These are phyloP conservation scores for Hycleus phaleratus DNA, from an alignment of 1,140 invertebrate species.

Conservation along the genomic window DNA sequence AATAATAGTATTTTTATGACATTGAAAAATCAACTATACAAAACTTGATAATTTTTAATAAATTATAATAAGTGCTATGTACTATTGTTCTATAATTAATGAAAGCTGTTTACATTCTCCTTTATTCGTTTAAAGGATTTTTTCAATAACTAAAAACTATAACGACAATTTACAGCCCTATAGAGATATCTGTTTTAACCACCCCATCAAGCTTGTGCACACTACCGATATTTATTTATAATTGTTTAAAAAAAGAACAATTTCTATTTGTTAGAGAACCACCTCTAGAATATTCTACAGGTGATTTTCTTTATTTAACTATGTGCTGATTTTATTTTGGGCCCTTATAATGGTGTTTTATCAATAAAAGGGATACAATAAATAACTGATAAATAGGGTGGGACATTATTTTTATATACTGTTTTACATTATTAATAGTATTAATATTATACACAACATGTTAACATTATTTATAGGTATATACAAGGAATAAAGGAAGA, in stretches of 20 bases:
- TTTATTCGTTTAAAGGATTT: background rate
- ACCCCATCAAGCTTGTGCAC: conserved; percentile 18
- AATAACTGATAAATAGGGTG: conserved; percentile 5
- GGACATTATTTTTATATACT: conserved; percentile 15
- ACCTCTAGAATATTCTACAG: background rate
- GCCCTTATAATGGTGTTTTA: too few relatives aligned
- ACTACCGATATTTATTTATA: background rate
- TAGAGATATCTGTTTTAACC: conserved; percentile 5
- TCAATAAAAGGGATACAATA: conserved; percentile 9
- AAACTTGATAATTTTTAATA: conserved; percentile 16
- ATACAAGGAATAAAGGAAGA: conserved; percentile 24
- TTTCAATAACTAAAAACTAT: background rate
- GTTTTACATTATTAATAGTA: conserved; percentile 17
- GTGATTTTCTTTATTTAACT: background rate
- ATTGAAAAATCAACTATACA: conserved; percentile 32
- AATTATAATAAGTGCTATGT: conserved; percentile 21
- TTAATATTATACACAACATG: conserved; percentile 27
- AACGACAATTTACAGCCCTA: conserved; percentile 15
- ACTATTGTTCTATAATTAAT: conserved; percentile 11
- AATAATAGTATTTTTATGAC: conserved; percentile 30
- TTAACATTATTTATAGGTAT: conserved; percentile 32
- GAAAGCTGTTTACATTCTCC: conserved; percentile 15
- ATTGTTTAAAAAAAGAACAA: background rate
- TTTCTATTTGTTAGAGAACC: background rate
- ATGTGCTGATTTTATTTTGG: too few relatives aligned